Percentiles rank a stretch among this genome's conserved stretches.
Conservation (phyloP, 2,797 vertebrate species). For the Anabas testudineus region DNA sequence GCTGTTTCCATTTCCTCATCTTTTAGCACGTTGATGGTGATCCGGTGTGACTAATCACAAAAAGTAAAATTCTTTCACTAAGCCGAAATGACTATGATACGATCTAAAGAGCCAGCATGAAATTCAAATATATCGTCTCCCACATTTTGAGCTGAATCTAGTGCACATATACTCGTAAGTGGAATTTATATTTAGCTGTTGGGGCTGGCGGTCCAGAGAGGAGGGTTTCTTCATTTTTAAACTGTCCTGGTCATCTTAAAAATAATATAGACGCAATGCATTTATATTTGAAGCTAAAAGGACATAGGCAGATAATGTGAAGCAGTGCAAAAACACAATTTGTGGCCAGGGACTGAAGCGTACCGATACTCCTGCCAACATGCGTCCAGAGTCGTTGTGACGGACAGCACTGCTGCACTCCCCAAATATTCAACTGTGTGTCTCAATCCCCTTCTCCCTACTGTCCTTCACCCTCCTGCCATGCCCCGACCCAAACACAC, state of each 20-base stretch:
- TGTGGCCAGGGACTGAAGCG: not conserved
- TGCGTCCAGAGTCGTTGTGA: not conserved
- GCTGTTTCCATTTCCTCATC: not conserved
- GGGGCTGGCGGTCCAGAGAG: not conserved
- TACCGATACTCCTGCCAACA: slow-evolving; percentile 4
- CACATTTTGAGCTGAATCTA: slow-evolving; percentile 14
- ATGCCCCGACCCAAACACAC: slow-evolving; percentile 1
- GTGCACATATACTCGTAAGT: slow-evolving; percentile 19
- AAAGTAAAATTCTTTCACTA: not conserved
- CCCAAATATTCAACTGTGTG: not conserved
- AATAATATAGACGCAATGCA: not conserved
- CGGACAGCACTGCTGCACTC: not conserved
- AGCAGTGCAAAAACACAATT: not conserved
- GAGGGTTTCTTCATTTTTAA: not conserved
- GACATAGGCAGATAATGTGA: not conserved
- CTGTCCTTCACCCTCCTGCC: not conserved
- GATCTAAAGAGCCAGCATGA: not conserved
- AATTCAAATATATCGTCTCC: slow-evolving; percentile 12
- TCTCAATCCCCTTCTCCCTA: not conserved
- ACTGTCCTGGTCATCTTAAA: not conserved
- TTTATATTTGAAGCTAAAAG: slow-evolving; percentile 5
- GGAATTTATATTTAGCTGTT: slow-evolving; percentile 34
- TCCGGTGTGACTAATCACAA: not conserved
- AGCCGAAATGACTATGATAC: not conserved
- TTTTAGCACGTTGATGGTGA: not conserved